A percentile compares a stretch with the other conserved stretches of the same genome.
Conservation (phyloP, 2,888 invertebrate species). For the Tachina fera region DNA sequence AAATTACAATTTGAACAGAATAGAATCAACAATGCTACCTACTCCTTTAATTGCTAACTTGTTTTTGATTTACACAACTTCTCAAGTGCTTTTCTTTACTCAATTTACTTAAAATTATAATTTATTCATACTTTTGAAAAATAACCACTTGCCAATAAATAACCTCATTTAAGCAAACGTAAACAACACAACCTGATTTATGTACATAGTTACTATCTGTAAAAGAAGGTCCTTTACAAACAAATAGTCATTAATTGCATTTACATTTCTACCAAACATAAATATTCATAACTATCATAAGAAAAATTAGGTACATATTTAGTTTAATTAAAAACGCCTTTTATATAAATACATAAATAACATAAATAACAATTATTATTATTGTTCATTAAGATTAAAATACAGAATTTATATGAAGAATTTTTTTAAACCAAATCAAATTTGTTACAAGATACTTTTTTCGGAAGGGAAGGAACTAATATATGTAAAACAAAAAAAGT, state of each 20-base stretch:
- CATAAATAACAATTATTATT: background rate
- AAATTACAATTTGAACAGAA: too few species aligned
- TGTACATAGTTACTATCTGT: background rate
- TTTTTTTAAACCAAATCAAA: too few species aligned
- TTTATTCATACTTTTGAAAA: slow-evolving; percentile 59
- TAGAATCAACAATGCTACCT: too few species aligned
- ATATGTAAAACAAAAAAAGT: too few species aligned
- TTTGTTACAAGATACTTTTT: too few species aligned
- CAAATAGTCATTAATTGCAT: slow-evolving; percentile 13
- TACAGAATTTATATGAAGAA: too few species aligned
- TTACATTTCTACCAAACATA: slow-evolving; percentile 31
- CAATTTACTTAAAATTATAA: slow-evolving; percentile 29
- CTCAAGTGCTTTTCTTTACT: background rate
- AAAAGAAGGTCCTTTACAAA: background rate
- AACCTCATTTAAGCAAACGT: slow-evolving; percentile 50
- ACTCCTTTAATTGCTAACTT: too few species aligned
- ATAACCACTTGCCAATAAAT: slow-evolving; percentile 63
- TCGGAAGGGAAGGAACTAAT: too few species aligned
- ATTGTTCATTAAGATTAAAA: too few species aligned
- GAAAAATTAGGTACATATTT: slow-evolving; percentile 39
- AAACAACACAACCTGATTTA: slow-evolving; percentile 50
- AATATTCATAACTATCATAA: slow-evolving; percentile 60
- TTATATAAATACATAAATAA: slow-evolving; percentile 1
- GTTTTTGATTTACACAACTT: too few species aligned
- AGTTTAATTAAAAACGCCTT: slow-evolving; percentile 59